A percentile compares a stretch with the other conserved stretches of the same genome.
phyloP scores from a whole-genome alignment of 1,140 invertebrate genomes.

The Euborellia annulipes region DNA sequence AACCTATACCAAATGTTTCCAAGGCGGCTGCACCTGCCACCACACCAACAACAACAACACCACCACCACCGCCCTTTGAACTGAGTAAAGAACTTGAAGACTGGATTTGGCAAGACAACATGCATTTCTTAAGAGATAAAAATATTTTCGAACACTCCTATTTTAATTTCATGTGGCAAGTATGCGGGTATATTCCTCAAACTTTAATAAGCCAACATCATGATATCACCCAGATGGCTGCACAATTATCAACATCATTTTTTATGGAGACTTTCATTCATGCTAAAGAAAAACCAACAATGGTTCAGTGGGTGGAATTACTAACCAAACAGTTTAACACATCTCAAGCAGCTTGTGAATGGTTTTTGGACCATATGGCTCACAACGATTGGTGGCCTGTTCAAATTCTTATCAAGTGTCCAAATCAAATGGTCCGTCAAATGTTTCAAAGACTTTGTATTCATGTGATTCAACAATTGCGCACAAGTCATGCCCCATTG shows the following conservation, averaged over 20 bases:
- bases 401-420: conserved; percentile 87
- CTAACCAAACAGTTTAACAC: conserved; percentile 88
- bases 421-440: conserved; percentile 87
- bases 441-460: conserved; percentile 88
- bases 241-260: conserved; percentile 80
- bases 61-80: conserved; percentile 30
- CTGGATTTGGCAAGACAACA: conserved; percentile 93
- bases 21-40: conserved; percentile 19
- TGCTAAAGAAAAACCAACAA: conserved; percentile 92
- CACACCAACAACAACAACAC: conserved; percentile 17
- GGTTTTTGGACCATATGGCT: conserved; percentile 86
- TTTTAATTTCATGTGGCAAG: conserved; percentile 92
- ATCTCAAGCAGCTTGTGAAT: conserved; percentile 77
- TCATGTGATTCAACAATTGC: conserved; percentile 79
- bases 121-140: conserved; percentile 85
- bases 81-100: conserved; percentile 66
- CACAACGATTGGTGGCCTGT: conserved; percentile 87
- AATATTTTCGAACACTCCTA: conserved; percentile 93
- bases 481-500: conserved; percentile 49
- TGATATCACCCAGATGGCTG: conserved; percentile 68
- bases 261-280: conserved; percentile 94
- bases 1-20: conserved; percentile 15
- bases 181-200: conserved; percentile 83
- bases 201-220: conserved; percentile 60
- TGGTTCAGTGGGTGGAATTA: conserved; percentile 91